These are phyloP conservation scores for Thymallus thymallus DNA, from an alignment of 2,113 vertebrate species.

Conservation along the genomic window DNA sequence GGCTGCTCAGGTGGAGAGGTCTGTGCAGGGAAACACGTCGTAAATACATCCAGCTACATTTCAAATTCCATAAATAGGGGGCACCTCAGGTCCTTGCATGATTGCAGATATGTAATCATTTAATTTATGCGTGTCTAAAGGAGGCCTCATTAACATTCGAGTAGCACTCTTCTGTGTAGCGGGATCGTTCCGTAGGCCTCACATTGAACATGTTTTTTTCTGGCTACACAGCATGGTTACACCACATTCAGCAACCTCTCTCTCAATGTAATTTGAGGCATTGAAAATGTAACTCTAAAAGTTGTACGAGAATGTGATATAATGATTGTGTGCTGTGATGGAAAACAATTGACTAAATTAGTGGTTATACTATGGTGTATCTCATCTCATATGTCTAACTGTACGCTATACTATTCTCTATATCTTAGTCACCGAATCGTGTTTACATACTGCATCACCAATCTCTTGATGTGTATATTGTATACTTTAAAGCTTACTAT, in stretches of 20 bases:
- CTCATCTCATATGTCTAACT: too few relatives aligned
- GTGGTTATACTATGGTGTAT: not conserved
- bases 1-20: slow-evolving; percentile 68
- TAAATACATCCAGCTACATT: slow-evolving; percentile 73
- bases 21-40: slow-evolving; percentile 50
- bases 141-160: slow-evolving; percentile 76
- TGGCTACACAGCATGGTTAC: slow-evolving; percentile 59
- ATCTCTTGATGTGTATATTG: too few relatives aligned
- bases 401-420: too few relatives aligned
- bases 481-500: too few relatives aligned
- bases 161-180: slow-evolving; percentile 72
- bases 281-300: slow-evolving; percentile 55
- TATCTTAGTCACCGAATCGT: too few relatives aligned
- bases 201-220: slow-evolving; percentile 69
- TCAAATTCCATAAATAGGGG: slow-evolving; percentile 73
- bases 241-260: slow-evolving; percentile 46
- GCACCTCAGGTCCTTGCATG: slow-evolving; percentile 70
- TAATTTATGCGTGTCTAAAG: slow-evolving; percentile 77
- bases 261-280: slow-evolving; percentile 66
- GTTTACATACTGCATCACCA: too few relatives aligned
- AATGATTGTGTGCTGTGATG: slow-evolving; percentile 60
- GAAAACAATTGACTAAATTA: slow-evolving; percentile 13
- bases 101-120: slow-evolving; percentile 74
- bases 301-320: slow-evolving; percentile 63
- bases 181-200: slow-evolving; percentile 67